Evolutionary conservation across 2,888 invertebrate species (phyloP), one percentile per base, ranked within the genome.

Genomic region (Athripsodes cinereus): DNA sequence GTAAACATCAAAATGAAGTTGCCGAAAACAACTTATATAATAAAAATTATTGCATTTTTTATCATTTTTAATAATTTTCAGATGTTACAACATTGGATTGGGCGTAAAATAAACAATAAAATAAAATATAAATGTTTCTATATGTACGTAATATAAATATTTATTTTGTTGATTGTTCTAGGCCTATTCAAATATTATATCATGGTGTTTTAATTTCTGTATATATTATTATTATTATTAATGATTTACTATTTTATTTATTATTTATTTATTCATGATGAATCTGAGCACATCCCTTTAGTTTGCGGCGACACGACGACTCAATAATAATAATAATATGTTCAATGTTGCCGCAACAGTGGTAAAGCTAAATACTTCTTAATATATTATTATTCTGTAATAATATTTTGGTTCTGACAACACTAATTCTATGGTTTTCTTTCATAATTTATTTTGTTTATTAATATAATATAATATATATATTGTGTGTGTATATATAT

Each of bases 401-500:
- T 62, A 64, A 62, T 55, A 61, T 58, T 62, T 64, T 64, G 62
- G 64, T 62, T 64, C 63, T 56, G 64, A 64, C 63, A 58, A 61
- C n/a, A n/a, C 61, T 64, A 64, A 62, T 57, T 52, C 62, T 64
- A 64, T 62, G 62, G 60, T 62, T 63, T 60, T 62, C 13, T 40
- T 40, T 5, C 3, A 58, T 60, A 58, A 52, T 60, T 55, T 60
- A 55, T 61, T 40, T 60, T 60, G 52, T 60, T 62, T 58, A 8
- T 8, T 8, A 8, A 31, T 11, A 31, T 8, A 8, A 11, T 31
- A 31, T 31, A 62, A 59, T 67, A 72, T 72, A 73, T 77, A 72
- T 78, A 78, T 78, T 6, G 72, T 73, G 76, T 72, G 3, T 40
- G 16, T 78, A 78, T 78, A 77, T 78, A 77, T 77, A 77, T 61